Percentiles rank a stretch among this genome's conserved stretches.
phyloP scores from a whole-genome alignment of 2,888 invertebrate genomes.

The Sminthurinus aureus region DNA sequence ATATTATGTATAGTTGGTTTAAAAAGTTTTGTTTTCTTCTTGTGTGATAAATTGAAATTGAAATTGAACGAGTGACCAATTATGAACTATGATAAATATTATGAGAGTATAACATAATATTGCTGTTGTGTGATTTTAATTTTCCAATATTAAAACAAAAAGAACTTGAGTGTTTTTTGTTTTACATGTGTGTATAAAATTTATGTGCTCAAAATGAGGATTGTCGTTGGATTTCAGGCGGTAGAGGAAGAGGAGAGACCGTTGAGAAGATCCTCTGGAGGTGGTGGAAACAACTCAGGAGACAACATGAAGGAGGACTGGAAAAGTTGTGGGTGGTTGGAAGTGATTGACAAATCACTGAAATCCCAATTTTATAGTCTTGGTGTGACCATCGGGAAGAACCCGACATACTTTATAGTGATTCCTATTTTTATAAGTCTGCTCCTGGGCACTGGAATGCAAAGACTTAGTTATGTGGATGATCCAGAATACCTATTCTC shows the following conservation, averaged over 20 bases:
- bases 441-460: constrained; percentile 86
- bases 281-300: neutral
- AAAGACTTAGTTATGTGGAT: constrained; percentile 85
- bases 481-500: constrained; percentile 94
- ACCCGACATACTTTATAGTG: constrained; percentile 88
- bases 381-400: constrained; percentile 78
- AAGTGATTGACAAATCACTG: constrained; percentile 74
- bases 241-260: constrained; percentile 42
- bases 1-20: neutral
- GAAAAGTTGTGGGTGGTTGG: constrained; percentile 44
- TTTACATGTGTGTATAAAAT: neutral
- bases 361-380: constrained; percentile 83
- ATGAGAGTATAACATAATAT: neutral
- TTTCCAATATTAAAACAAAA: too few relatives aligned
- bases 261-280: constrained; percentile 20
- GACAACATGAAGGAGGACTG: constrained; percentile 3
- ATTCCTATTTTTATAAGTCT: constrained; percentile 82
- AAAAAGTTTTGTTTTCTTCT: too few relatives aligned
- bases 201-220: constrained; percentile 48
- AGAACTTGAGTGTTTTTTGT: too few relatives aligned
- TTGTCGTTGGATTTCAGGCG: constrained; percentile 59
- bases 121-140: neutral
- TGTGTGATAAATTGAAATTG: too few relatives aligned
- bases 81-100: neutral
- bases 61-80: too few relatives aligned